These are phyloP conservation scores for Mesorhabditis belari DNA, from an alignment of 2,888 invertebrate species.

Conservation along the genomic window DNA sequence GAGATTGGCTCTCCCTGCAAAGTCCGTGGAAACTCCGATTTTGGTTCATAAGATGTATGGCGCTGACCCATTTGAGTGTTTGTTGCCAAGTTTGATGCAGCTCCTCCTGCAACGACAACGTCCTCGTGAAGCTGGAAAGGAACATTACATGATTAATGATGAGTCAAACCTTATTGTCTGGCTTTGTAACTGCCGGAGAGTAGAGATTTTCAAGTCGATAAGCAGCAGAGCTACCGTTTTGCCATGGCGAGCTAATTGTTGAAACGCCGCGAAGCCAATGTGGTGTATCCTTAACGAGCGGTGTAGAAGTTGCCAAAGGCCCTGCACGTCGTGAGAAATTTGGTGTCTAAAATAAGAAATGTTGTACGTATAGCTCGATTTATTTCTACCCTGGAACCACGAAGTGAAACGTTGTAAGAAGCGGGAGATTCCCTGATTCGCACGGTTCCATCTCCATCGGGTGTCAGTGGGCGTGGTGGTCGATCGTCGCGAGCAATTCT, in stretches of 20 bases:
- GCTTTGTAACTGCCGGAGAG: too few species aligned
- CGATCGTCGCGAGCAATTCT: too few species aligned
- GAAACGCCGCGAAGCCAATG: not conserved
- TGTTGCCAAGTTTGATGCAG: too few species aligned
- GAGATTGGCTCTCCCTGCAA: too few species aligned
- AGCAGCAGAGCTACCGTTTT: not conserved
- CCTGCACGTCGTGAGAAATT: not conserved
- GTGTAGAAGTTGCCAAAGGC: slow-evolving; percentile 19
- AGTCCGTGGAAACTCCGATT: too few species aligned
- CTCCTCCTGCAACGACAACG: not conserved
- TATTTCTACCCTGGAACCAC: not conserved
- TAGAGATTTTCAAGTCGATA: not conserved
- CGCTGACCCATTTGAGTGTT: too few species aligned
- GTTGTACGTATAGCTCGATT: not conserved
- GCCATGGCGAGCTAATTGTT: not conserved
- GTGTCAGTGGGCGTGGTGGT: not conserved
- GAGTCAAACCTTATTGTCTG: too few species aligned
- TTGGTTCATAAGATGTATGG: too few species aligned
- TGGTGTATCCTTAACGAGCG: slow-evolving; percentile 7
- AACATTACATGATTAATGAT: too few species aligned
- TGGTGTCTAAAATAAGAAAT: not conserved
- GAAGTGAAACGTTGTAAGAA: not conserved
- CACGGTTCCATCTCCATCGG: not conserved
- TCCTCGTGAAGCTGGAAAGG: not conserved
- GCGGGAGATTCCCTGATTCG: not conserved